Conservation (phyloP, 2,888 invertebrate genomes). For the Dynastes grantii region DNA sequence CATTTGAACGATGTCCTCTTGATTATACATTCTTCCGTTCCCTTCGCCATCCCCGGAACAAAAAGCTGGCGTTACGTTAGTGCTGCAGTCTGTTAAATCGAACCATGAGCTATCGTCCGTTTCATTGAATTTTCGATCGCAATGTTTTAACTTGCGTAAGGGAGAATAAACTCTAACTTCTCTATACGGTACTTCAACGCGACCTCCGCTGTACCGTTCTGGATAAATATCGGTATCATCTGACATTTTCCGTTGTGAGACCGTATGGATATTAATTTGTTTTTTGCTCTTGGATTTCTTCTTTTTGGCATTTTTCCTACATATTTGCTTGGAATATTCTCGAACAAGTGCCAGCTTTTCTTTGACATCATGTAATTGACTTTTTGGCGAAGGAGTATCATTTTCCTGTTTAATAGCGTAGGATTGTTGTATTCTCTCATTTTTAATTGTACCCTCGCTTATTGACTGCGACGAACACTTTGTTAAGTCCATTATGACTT, state of each 20-base stretch:
- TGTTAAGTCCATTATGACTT: constrained; percentile 26
- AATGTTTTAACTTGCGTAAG: constrained; percentile 20
- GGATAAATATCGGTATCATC: constrained; percentile 33
- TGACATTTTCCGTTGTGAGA: constrained; percentile 26
- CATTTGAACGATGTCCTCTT: constrained; percentile 29
- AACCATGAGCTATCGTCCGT: constrained; percentile 56
- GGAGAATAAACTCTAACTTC: constrained; percentile 44
- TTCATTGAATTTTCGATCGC: constrained; percentile 27
- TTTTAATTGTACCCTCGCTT: not conserved
- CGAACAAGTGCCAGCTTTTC: constrained; percentile 42
- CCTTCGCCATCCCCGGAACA: constrained; percentile 48
- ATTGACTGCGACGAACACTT: constrained; percentile 14
- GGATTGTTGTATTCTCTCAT: not conserved
- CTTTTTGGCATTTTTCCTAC: constrained; percentile 43
- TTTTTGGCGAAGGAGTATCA: constrained; percentile 20
- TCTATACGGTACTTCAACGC: constrained; percentile 8
- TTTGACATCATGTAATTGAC: constrained; percentile 40
- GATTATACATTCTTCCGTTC: constrained; percentile 36
- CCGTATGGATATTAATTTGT: constrained; percentile 46
- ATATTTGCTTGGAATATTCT: constrained; percentile 39
- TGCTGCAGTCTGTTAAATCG: constrained; percentile 55
- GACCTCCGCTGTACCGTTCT: not conserved
- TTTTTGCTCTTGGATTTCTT: constrained; percentile 46
- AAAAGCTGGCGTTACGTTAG: constrained; percentile 44
- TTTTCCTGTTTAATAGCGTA: not conserved